Conservation (phyloP, 1,140 invertebrate species). For the Trichonephila inaurata region DNA sequence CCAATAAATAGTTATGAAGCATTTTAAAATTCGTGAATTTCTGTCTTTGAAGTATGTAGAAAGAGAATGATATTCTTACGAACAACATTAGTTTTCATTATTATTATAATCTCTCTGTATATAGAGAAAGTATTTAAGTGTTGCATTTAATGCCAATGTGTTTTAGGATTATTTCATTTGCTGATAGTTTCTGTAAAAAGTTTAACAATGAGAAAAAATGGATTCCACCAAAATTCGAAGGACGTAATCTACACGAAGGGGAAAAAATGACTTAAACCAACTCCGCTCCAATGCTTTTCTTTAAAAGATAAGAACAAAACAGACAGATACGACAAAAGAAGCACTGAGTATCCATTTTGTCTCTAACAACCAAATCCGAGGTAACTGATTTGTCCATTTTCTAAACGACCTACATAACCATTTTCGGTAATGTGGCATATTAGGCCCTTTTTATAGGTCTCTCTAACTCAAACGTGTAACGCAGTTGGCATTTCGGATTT, state of each 20-base stretch:
- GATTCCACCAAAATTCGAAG: not conserved
- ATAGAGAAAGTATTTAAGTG: no score
- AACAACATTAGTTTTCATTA: no score
- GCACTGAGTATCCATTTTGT: constrained; percentile 35
- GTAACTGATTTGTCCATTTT: constrained; percentile 76
- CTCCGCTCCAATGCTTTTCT: not conserved
- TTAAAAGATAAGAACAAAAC: constrained; percentile 56
- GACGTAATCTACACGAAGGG: not conserved
- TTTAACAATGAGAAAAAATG: not conserved
- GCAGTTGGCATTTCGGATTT: constrained; percentile 59
- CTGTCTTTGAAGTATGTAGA: no score
- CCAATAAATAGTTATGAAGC: no score
- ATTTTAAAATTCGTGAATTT: no score
- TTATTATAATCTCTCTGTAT: no score
- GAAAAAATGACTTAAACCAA: constrained; percentile 18
- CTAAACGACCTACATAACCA: constrained; percentile 75
- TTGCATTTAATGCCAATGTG: no score
- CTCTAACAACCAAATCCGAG: constrained; percentile 71
- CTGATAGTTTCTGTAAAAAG: no score
- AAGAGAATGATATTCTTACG: no score
- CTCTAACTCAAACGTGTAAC: constrained; percentile 41
- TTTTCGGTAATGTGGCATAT: constrained; percentile 74
- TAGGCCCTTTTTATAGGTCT: constrained; percentile 61
- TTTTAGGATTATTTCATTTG: no score
- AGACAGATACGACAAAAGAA: constrained; percentile 50